Base-by-base conservation (phyloP, 2,888 invertebrate species). In the Lepidocyrtoides sp. region DNA sequence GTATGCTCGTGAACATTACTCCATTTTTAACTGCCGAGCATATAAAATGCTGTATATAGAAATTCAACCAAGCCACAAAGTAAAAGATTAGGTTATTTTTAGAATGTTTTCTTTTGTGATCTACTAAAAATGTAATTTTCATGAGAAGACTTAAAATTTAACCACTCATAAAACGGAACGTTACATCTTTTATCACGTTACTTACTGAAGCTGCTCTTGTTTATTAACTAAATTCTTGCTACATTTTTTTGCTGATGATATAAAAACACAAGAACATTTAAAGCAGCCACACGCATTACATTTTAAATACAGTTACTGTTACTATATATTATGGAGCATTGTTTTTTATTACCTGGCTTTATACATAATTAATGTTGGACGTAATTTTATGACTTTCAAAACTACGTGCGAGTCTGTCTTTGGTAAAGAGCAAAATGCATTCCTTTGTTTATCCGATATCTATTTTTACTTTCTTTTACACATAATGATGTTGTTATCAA, bases 171-270 rank as follows among this genome's bases (percentile, higher is more conserved):
- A 87, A 87, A 51, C 87, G 12, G 14, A 36, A 20, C 44, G 44
- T 77, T 60, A 48, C 66, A 63, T 77, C 79, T 87, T 87, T 87
- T 75, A 86, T 86, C 75, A 66, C 87, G 60, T 79, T 41, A 41
- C n/a, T 86, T 86, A 75, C 60, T 81, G 60, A 12, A 51, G 69
- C 72, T 85, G 51, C 36, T 72, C 66, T 66, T 51, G 84, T 29
- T 69, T 51, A 8, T 5, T 51, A 26, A n/a, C n/a, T n/a, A n/a
- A 36, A 2, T 36, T 4, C 36, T 36, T 36, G 36, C 7, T 36
- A 36, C 36, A 36, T 36, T 36, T 36, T n/a, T n/a, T n/a, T n/a
- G n/a, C n/a, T n/a, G n/a, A n/a, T n/a, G n/a, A n/a, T n/a, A n/a
- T n/a, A n/a, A n/a, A n/a, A n/a, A n/a, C n/a, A n/a, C n/a, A n/a